Evolutionary conservation across 2,888 invertebrate species (phyloP), one percentile per base, ranked within the genome.

Genomic region (Tachina grossa): DNA sequence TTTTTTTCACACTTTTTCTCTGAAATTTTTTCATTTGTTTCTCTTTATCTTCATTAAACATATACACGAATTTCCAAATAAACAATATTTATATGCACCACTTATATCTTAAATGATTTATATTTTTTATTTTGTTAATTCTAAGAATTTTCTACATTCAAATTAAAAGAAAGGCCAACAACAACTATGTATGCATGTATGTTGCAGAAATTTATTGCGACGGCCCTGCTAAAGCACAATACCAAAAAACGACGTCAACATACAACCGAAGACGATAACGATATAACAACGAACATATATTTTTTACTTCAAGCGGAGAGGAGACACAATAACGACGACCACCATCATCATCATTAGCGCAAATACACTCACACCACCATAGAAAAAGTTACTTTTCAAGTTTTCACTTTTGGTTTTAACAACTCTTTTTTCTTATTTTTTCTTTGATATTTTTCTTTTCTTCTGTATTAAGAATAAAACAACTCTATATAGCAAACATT

Each of bases 341-440:
- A 80, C 65, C 81, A 75, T 53, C 53, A 81, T 68, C 75, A 81
- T 63, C 57, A 57, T 31, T 16, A 77, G 81, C 76, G 84, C 69
- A 87, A 87, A 83, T 87, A 83, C 83, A 87, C 85, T 80, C 85
- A 77, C 77, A 77, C 65, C 87, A 66, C 84, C 80, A 83, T 87
- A 74, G 39, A 59, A 74, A 88, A 88, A 85, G 68, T 85, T 69
- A 83, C 85, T 87, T 89, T 89, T 89, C 89, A 88, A 89, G 89
- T 90, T 90, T 90, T 90, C 89, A 90, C 87, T 87, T 88, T 87
- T 87, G 77, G 82, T 80, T 85, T 87, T 84, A 79, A 63, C 10
- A 71, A 74, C 79, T 72, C 31, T 77, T 83, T n/a, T 86, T 84
- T 75, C 59, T 59, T 59, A 43, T 3, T 57, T 66, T 16, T 16